Base-by-base conservation (phyloP, 2,113 vertebrate genomes). In the Hoplias malabaricus region DNA sequence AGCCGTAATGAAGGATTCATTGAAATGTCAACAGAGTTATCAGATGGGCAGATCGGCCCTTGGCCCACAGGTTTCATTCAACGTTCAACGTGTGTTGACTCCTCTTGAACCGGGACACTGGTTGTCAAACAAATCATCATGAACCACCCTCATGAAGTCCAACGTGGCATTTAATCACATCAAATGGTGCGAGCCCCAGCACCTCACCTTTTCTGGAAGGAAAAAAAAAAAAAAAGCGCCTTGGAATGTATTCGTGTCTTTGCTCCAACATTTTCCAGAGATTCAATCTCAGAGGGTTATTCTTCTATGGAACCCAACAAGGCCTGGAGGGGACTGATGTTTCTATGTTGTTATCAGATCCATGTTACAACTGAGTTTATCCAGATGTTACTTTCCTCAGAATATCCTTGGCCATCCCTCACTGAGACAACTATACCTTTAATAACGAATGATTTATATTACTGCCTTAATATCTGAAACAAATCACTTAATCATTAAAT, bases 391-490 rank as follows among this genome's bases (percentile, higher is more conserved):
- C 11, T 71, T 34, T 65, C 36, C 34, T 23, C n/a, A 11, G 23
- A 46, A 10, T 53, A 42, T 61, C 19, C 25, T 42, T 72, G 57
- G 46, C 43, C 36, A 54, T 78, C 10, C 43, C 80, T 25, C 77
- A 61, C 4, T 4, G 27, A 63, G 40, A 76, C 5, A 27, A 21
- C 42, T 38, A 16, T 9, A 46, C 74, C 62, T 80, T 80, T 80
- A 77, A 85, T 76, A 82, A 77, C 85, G 80, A 87, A 82, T 62
- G 73, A 69, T 82, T 76, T 83, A 83, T 79, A 80, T 75, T 73
- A 54, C 72, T 75, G 73, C 83, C 85, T 85, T 79, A 84, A 85
- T 80, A 69, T 76, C 59, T 73, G 72, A 82, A 38, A 33, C n/a
- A 46, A 40, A 71, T 42, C 31, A 36, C 23, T 73, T 73, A 42